Percentiles rank a stretch among this genome's conserved stretches.
phyloP scores from a whole-genome alignment of 2,797 vertebrate species.

The Notolepis coatsorum region DNA sequence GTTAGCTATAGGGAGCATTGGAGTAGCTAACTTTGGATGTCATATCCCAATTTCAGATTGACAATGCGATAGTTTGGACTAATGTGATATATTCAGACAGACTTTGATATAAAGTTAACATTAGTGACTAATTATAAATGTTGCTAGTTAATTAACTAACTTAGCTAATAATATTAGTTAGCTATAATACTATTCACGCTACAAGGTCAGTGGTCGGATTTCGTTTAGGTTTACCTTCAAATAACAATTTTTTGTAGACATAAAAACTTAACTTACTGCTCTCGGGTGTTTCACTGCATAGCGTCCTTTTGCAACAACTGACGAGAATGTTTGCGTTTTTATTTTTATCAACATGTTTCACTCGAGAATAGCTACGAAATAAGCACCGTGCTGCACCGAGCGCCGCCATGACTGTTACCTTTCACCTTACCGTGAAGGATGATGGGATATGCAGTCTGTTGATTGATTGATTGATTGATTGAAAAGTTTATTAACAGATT shows the following conservation, averaged over 20 bases:
- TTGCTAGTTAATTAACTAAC: no score
- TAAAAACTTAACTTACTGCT: constrained; percentile 47
- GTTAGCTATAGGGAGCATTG: no score
- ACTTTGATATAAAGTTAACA: no score
- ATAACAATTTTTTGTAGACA: accelerated
- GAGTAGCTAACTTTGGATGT: no score
- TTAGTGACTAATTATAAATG: no score
- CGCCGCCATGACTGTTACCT: constrained; percentile 77
- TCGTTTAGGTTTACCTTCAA: accelerated
- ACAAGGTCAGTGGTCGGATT: constrained; percentile 74
- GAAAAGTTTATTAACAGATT: no score
- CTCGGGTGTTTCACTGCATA: constrained; percentile 44
- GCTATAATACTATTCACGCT: background rate
- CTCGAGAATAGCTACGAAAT: constrained; percentile 48
- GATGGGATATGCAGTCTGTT: constrained; percentile 70
- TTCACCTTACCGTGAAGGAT: background rate
- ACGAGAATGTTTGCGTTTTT: constrained; percentile 24
- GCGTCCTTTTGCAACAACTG: constrained; percentile 36
- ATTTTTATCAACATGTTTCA: constrained; percentile 51
- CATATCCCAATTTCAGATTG: no score
- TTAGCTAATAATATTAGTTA: no score
- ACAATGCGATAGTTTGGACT: no score
- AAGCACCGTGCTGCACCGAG: constrained; percentile 56
- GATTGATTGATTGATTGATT: no score
- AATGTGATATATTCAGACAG: no score